Percentiles rank a stretch among this genome's conserved stretches.
These are phyloP conservation scores for Sebastes kiyomatsui DNA, from an alignment of 2,797 vertebrate genomes.

Conservation along the genomic window DNA sequence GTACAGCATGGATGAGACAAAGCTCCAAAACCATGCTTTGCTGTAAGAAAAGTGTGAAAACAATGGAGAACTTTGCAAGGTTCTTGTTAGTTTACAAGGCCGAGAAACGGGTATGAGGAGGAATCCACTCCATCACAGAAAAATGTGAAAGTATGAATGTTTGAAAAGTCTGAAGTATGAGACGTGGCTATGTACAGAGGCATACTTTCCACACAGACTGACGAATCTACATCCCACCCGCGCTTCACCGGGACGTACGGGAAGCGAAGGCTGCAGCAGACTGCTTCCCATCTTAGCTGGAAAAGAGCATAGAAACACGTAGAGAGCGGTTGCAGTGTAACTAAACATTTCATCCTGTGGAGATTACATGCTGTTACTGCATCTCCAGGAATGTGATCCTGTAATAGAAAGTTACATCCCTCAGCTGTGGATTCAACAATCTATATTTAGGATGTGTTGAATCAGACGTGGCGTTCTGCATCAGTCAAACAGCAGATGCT, in stretches of 20 bases:
- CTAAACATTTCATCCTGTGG: conserved; percentile 55
- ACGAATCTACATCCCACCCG: conserved; percentile 17
- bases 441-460: conserved; percentile 20
- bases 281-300: conserved; percentile 38
- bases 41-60: not conserved
- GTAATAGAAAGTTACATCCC: conserved; percentile 17
- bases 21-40: not conserved
- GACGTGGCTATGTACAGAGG: not conserved
- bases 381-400: conserved; percentile 36
- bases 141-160: not conserved
- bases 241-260: conserved; percentile 30
- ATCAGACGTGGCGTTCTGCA: not conserved
- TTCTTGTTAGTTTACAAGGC: not conserved
- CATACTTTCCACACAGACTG: conserved; percentile 21
- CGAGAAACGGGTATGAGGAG: not conserved
- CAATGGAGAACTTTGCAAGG: not conserved
- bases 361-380: conserved; percentile 20
- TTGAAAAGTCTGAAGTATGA: not conserved
- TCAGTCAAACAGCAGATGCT: conserved; percentile 1
- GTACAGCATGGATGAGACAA: not conserved
- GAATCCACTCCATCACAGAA: not conserved
- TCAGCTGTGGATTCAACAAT: conserved; percentile 7
- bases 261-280: conserved; percentile 33
- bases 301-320: conserved; percentile 12
- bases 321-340: conserved; percentile 10